Evolutionary conservation across 2,113 vertebrate species (phyloP).

Genomic region (Albula goreensis): DNA sequence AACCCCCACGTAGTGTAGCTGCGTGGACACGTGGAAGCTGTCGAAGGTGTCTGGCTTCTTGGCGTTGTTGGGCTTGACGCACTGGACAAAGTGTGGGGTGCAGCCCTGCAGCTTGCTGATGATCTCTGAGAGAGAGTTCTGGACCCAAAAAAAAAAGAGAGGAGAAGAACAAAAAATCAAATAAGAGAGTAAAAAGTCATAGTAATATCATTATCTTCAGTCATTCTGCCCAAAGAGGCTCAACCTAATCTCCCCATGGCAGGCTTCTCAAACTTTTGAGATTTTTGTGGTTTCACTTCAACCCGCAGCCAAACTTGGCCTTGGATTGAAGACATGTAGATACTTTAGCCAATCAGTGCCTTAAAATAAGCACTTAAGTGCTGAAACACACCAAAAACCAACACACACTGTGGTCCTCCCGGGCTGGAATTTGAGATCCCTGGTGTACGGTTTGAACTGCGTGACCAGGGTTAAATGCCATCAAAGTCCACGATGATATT

Average conservation of each 20-base stretch:
- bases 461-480: background rate
- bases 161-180: background rate
- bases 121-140: conserved; percentile 86
- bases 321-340: too few species aligned
- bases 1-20: conserved; percentile 88
- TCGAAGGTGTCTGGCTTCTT: conserved; percentile 81
- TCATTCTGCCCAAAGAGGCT: too few species aligned
- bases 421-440: too few species aligned
- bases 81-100: conserved; percentile 82
- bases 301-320: too few species aligned
- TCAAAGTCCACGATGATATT: background rate
- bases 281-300: too few species aligned
- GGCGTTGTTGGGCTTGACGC: conserved; percentile 83
- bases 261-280: too few species aligned
- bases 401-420: too few species aligned
- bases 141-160: background rate
- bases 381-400: too few species aligned
- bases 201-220: too few species aligned
- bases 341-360: too few species aligned
- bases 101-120: conserved; percentile 80
- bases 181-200: background rate
- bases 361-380: too few species aligned
- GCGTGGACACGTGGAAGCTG: conserved; percentile 85
- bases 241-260: too few species aligned
- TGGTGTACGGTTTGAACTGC: background rate